Conservation (phyloP, 2,113 vertebrate genomes). For the Numenius arquata region DNA sequence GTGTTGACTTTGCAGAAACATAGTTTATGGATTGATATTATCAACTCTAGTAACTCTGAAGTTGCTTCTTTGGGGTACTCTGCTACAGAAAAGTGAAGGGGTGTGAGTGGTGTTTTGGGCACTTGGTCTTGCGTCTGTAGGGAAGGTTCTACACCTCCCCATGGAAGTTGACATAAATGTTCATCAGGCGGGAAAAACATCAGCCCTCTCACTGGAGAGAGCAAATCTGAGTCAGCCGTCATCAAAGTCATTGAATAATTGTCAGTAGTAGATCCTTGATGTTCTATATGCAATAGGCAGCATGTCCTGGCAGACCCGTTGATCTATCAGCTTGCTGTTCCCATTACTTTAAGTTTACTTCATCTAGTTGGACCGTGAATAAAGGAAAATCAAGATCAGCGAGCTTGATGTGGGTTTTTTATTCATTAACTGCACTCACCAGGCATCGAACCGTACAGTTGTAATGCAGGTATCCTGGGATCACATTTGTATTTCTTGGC, state of each 20-base stretch:
- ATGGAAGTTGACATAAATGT: background rate
- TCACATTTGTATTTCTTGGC: slow-evolving; percentile 47
- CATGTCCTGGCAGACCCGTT: background rate
- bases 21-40: background rate
- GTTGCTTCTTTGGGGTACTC: background rate
- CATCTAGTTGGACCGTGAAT: slow-evolving; percentile 9
- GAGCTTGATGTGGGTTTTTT: background rate
- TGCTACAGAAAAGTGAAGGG: background rate
- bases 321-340: background rate
- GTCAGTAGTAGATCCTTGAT: background rate
- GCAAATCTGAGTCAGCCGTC: background rate
- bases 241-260: background rate
- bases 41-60: background rate
- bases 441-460: background rate
- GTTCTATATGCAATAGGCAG: background rate
- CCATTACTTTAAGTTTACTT: slow-evolving; percentile 4
- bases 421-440: background rate
- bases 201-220: background rate
- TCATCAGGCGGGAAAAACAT: background rate
- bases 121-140: background rate
- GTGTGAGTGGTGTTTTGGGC: background rate
- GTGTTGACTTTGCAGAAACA: background rate
- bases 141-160: background rate
- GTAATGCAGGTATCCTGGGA: slow-evolving; percentile 5
- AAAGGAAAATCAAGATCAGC: slow-evolving; percentile 32